phyloP scores from a whole-genome alignment of 37 sponge, comb jelly and placozoan species.

The Cliona cf. orientalis region DNA sequence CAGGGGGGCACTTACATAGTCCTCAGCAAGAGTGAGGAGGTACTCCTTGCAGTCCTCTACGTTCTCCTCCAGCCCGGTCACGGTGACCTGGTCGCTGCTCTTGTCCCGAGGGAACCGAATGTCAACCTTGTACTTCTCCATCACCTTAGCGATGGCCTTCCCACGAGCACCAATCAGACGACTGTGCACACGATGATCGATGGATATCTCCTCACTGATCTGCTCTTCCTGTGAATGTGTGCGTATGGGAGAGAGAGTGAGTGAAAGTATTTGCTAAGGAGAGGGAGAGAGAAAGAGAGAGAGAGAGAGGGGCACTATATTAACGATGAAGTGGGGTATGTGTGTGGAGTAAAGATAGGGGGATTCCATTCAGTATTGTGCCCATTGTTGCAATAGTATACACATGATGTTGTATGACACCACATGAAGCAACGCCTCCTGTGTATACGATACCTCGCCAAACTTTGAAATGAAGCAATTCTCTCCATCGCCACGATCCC shows the following conservation, averaged over 20 bases:
- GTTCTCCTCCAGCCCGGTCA: slow-evolving; percentile 86
- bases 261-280: neutral
- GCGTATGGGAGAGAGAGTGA: neutral
- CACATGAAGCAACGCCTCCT: too few relatives aligned
- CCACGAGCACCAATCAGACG: slow-evolving; percentile 86
- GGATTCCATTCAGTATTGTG: too few relatives aligned
- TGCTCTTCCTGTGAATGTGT: slow-evolving; percentile 73
- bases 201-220: slow-evolving; percentile 67
- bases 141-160: slow-evolving; percentile 86
- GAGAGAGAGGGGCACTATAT: neutral
- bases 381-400: too few relatives aligned
- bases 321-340: too few relatives aligned
- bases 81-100: slow-evolving; percentile 48
- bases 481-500: too few relatives aligned
- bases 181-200: slow-evolving; percentile 88
- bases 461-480: too few relatives aligned
- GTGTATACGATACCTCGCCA: too few relatives aligned
- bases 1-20: slow-evolving; percentile 68
- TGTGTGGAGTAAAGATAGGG: too few relatives aligned
- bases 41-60: slow-evolving; percentile 91
- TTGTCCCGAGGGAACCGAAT: slow-evolving; percentile 88
- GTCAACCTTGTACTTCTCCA: slow-evolving; percentile 83
- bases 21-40: slow-evolving; percentile 75
- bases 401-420: too few relatives aligned
- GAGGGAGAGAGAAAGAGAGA: neutral